Percentiles rank a stretch among this genome's conserved stretches.
phyloP scores from a whole-genome alignment of 1,140 invertebrate species.

The Drosophila seguyi region DNA sequence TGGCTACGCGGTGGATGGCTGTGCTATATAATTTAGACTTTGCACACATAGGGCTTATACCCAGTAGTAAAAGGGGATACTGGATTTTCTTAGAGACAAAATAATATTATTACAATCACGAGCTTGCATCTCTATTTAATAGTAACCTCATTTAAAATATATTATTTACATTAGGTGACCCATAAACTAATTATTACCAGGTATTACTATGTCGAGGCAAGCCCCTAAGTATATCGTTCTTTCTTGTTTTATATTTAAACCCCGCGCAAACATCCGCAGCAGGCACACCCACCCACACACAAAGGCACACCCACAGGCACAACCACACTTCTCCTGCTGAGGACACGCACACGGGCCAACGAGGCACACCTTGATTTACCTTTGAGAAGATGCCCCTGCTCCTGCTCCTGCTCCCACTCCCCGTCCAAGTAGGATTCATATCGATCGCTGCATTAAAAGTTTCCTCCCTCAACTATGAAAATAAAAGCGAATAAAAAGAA shows the following conservation, averaged over 20 bases:
- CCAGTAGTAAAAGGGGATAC: not conserved
- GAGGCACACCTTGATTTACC: constrained; percentile 74
- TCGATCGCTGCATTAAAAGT: constrained; percentile 67
- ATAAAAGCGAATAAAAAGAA: constrained; percentile 22
- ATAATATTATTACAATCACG: too few species aligned
- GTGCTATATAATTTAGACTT: constrained; percentile 64
- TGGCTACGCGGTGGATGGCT: constrained; percentile 30
- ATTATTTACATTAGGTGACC: too few species aligned
- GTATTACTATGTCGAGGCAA: not conserved
- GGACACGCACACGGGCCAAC: constrained; percentile 36
- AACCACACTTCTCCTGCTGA: constrained; percentile 3
- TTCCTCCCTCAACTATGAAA: constrained; percentile 23
- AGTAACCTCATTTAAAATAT: too few species aligned
- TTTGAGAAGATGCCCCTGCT: constrained; percentile 34
- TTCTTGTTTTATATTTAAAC: constrained; percentile 53
- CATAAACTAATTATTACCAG: not conserved
- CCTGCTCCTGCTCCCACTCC: constrained; percentile 12
- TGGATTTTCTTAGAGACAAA: too few species aligned
- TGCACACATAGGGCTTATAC: constrained; percentile 38
- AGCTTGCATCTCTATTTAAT: too few species aligned
- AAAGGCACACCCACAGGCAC: constrained; percentile 20
- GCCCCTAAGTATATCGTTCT: not conserved
- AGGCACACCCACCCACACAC: constrained; percentile 29
- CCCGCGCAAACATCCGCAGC: constrained; percentile 47
- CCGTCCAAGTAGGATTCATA: constrained; percentile 31